Percentiles rank a stretch among this genome's conserved stretches.
Conservation (phyloP, 2,888 invertebrate genomes). For the Cataglyphis altisquamis region DNA sequence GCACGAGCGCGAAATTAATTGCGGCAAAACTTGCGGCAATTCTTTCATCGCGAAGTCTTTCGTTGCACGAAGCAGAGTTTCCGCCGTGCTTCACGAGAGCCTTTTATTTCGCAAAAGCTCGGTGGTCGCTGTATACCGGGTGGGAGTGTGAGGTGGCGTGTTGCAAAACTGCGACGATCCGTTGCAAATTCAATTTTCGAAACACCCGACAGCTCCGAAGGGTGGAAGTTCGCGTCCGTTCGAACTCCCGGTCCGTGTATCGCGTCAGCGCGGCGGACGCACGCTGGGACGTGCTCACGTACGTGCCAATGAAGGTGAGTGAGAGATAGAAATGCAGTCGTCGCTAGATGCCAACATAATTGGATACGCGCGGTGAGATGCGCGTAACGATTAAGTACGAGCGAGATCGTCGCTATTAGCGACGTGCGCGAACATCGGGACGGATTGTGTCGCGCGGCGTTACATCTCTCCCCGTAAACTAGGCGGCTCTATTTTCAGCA, state of each 20-base stretch:
- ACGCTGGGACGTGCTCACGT: neutral
- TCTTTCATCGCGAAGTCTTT: neutral
- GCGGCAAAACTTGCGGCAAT: neutral
- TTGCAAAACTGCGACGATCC: slow-evolving; percentile 65
- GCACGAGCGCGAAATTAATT: slow-evolving; percentile 36
- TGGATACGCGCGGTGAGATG: slow-evolving; percentile 60
- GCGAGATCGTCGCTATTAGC: slow-evolving; percentile 67
- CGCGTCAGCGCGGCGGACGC: neutral
- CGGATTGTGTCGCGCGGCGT: slow-evolving; percentile 71
- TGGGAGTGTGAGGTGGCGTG: neutral
- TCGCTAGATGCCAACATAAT: slow-evolving; percentile 72
- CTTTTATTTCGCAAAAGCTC: slow-evolving; percentile 51
- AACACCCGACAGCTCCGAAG: slow-evolving; percentile 58
- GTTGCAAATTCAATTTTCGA: slow-evolving; percentile 73
- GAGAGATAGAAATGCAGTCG: slow-evolving; percentile 17
- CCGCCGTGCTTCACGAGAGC: neutral
- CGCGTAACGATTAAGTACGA: neutral
- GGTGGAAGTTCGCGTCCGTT: slow-evolving; percentile 57
- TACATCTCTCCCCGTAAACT: slow-evolving; percentile 72
- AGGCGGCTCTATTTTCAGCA: slow-evolving; percentile 82
- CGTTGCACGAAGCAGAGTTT: neutral
- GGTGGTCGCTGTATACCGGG: neutral
- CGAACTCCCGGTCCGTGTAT: neutral
- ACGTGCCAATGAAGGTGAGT: slow-evolving; percentile 10
- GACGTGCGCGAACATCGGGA: slow-evolving; percentile 54